Base-by-base conservation (phyloP, 2,797 vertebrate genomes). In the Gymnoscopelus microlampas region DNA sequence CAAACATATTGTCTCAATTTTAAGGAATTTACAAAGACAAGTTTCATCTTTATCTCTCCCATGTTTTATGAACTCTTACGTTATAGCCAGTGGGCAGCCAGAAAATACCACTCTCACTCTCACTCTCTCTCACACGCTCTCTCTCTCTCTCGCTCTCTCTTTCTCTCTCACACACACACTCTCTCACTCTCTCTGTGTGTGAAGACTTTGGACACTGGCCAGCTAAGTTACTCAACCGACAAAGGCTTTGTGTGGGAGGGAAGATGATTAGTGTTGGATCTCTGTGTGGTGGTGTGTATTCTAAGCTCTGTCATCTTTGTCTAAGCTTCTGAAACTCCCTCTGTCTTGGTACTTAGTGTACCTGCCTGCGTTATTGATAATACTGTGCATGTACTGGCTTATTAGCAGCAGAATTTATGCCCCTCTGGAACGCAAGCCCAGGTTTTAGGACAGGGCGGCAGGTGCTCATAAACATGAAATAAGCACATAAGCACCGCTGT, bases 251-350 rank as follows among this genome's bases (percentile, higher is more conserved):
- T 53, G 62, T 39, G 64, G 32, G 76, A 70, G 53, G 58, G 65
- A 73, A 61, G 70, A 59, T 23, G 80, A 87, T 82, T 86, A 80
- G 84, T 88, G 53, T 76, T 51, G 26, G 78, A 53, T 77, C 76
- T 70, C 44, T 77, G 60, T 9, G 48, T 57, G 68, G 53, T 58
- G 60, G 47, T 23, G 10, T 63, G 60, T 56, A 71, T 78, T 71
- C 48, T 29, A 71, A 80, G 66, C 70, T 60, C 51, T 58, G 68
- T 29, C 74, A 63, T 59, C 49, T 50, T 19, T 63, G 66, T 63
- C 62, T 12, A 60, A 68, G 63, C 53, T 72, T 70, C 68, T 79
- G 78, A 82, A 81, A 79, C 54, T 74, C 49, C 68, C 64, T 59
- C 74, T 75, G 60, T 62, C 65, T 49, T 39, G 14, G 12, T 63